Percentiles rank a stretch among this genome's conserved stretches.
These are phyloP conservation scores for Phylloscopus whistleri DNA, from an alignment of 2,113 vertebrate genomes.

Conservation along the genomic window DNA sequence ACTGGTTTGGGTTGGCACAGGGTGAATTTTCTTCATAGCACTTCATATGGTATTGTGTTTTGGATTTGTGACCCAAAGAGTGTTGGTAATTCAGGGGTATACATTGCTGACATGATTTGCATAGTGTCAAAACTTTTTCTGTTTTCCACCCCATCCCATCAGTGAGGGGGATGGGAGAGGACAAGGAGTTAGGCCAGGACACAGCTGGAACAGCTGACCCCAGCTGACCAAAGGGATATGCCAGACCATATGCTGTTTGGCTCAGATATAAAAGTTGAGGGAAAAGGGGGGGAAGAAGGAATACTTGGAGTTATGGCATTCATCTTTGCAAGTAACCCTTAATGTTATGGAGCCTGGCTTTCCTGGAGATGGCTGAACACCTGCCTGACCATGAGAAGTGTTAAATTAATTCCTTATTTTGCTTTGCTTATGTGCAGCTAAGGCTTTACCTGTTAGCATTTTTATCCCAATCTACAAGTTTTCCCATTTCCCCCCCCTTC, in stretches of 20 bases:
- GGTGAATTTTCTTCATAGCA: not conserved
- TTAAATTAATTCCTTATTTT: not conserved
- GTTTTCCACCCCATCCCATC: fast-evolving
- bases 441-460: not conserved
- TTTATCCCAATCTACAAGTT: not conserved
- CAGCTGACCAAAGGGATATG: not conserved
- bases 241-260: not conserved
- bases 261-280: not conserved
- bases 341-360: fast-evolving
- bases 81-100: not conserved
- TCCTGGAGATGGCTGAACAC: not conserved
- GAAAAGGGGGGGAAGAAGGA: not conserved
- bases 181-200: not conserved
- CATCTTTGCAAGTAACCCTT: not conserved
- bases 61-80: not conserved
- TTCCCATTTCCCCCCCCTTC: not conserved
- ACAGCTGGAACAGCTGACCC: not conserved
- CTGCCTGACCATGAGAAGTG: not conserved
- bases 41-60: not conserved
- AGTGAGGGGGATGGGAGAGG: not conserved
- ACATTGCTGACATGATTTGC: not conserved
- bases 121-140: not conserved
- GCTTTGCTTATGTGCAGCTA: not conserved
- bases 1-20: not conserved
- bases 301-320: not conserved